Evolutionary conservation across 2,797 vertebrate genomes (phyloP).

Genomic region (Gymnoscopelus braueri): DNA sequence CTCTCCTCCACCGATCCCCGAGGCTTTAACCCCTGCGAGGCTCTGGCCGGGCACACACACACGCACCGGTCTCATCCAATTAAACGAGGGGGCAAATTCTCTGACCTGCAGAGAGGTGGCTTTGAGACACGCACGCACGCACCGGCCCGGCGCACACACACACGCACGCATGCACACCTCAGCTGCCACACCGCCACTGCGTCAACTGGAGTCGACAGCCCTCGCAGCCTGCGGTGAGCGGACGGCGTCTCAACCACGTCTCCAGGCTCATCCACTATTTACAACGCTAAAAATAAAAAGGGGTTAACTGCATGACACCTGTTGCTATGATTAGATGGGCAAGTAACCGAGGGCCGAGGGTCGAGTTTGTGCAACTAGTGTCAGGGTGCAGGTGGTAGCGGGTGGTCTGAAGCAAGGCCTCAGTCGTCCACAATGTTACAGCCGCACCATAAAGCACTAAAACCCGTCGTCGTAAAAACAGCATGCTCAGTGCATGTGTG

Average conservation of each 20-base stretch:
- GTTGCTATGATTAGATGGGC: conserved; percentile 70
- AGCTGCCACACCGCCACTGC: conserved; percentile 1
- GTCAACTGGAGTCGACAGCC: conserved; percentile 6
- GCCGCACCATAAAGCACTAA: conserved; percentile 46
- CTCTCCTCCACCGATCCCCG: conserved; percentile 38
- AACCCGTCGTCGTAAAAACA: conserved; percentile 34
- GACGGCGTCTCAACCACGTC: conserved; percentile 6
- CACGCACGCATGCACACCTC: conserved; percentile 4
- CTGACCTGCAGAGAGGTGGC: conserved; percentile 24
- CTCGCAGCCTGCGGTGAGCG: conserved; percentile 8
- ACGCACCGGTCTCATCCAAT: conserved; percentile 54
- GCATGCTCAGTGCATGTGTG: neutral
- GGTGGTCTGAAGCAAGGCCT: conserved; percentile 51
- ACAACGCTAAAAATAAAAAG: conserved; percentile 73
- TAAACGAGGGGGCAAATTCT: conserved; percentile 41
- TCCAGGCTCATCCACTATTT: conserved; percentile 58
- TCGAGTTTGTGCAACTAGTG: conserved; percentile 69
- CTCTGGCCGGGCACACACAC: conserved; percentile 14
- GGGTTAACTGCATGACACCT: conserved; percentile 70
- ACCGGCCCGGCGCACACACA: neutral
- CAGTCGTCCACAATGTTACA: conserved; percentile 28
- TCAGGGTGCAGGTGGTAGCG: conserved; percentile 34
- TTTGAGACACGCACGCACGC: conserved; percentile 16
- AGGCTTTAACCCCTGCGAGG: conserved; percentile 25
- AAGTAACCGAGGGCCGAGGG: conserved; percentile 44